Evolutionary conservation across 2,113 vertebrate species (phyloP).

Genomic region (Felis catus): F.catus_Fca126_mat1.0 CM031419.1:141385501-141386000

Average conservation of each 20-base stretch:
- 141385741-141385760: background rate
- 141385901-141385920: background rate
- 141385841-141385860: background rate
- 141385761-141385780: background rate
- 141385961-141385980: background rate
- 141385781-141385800: background rate
- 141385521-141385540: background rate
- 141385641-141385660: background rate
- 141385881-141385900: no score
- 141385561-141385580: constrained; percentile 22
- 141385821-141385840: background rate
- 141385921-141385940: background rate
- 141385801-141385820: background rate
- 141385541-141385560: background rate
- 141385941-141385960: background rate
- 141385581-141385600: background rate
- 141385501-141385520: background rate
- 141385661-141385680: background rate
- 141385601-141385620: background rate
- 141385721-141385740: background rate
- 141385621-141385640: background rate
- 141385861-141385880: rapidly evolving
- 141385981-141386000: background rate
- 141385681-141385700: background rate
- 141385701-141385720: background rate